Base-by-base conservation (phyloP, 2,888 invertebrate genomes). In the Epistrophella euchroma region DNA sequence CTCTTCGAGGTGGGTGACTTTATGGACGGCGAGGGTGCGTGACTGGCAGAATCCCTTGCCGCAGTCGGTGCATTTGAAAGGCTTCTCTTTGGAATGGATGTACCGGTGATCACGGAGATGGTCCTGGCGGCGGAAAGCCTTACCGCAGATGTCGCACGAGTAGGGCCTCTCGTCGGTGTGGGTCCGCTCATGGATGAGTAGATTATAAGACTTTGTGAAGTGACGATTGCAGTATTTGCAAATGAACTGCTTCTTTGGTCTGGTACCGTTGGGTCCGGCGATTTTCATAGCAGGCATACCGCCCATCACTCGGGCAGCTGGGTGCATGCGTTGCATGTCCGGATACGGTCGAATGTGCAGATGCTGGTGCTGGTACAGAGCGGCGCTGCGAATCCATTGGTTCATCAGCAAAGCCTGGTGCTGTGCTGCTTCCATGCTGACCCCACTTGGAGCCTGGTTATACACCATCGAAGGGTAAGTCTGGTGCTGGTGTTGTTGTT, bases 41-140 rank as follows among this genome's bases (percentile, higher is more conserved):
- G 98, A 97, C 91, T 99, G 99, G 92, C 99, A 99, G 93, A 99
- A 99, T 6, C 99, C 99, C 93, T 99, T 99, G 56, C 98, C 98
- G 92, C 99, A 99, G 90, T 98, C 97, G 4, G 95, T 95, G 92
- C 99, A 99, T 91, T 98, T 99, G 93, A 99, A 99, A 0, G 99
- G 99, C 92, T 99, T 99, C 93, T 99, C 98, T 91, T 99, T 99
- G 88, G 98, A 98, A 93, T 99, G 99, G 88, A 99, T 99, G 93
- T 98, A 99, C 91, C 97, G 96, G 93, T 97, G 97, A 91, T 97
- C 97, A 93, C 97, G 95, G 85, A 97, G 94, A 93, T 97, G 97
- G 93, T 99, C 98, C 93, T 98, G 98, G 89, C 98, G 94, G 87
- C 98, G 95, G 94, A 98, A 99, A 22, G 98, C 97, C 92, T 98